These are phyloP conservation scores for Phalacrocorax pelagicus DNA, from an alignment of 2,113 vertebrate genomes.

Conservation along the genomic window DNA sequence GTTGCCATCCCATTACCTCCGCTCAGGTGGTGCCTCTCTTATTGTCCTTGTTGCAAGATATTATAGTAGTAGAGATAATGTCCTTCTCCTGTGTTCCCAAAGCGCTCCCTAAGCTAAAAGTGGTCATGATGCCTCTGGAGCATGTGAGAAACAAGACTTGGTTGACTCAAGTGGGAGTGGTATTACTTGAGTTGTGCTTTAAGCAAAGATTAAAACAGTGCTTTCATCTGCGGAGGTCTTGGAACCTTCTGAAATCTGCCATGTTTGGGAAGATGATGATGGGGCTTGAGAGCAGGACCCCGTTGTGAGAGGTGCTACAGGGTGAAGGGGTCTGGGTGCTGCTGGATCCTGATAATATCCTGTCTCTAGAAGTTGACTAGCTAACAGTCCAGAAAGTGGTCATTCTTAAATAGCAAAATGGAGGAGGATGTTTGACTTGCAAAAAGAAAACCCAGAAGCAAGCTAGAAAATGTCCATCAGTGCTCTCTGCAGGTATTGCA, in stretches of 20 bases:
- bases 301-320: background rate
- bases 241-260: background rate
- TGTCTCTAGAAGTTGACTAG: background rate
- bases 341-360: background rate
- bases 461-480: too few relatives aligned
- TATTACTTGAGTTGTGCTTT: background rate
- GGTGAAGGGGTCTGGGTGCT: background rate
- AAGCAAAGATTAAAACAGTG: background rate
- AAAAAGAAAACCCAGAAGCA: background rate
- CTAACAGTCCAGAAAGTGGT: background rate
- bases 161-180: background rate
- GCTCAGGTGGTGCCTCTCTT: background rate
- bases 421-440: background rate
- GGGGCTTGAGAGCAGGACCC: background rate
- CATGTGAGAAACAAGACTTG: background rate
- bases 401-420: background rate
- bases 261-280: background rate
- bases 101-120: background rate
- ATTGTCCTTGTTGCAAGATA: background rate
- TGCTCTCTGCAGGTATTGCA: background rate
- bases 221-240: background rate
- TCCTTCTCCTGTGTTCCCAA: background rate
- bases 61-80: background rate
- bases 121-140: background rate
- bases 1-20: background rate